Percentiles rank a stretch among this genome's conserved stretches.
Evolutionary conservation across 1,140 invertebrate species (phyloP).

Genomic region (Drosophila varians): DNA sequence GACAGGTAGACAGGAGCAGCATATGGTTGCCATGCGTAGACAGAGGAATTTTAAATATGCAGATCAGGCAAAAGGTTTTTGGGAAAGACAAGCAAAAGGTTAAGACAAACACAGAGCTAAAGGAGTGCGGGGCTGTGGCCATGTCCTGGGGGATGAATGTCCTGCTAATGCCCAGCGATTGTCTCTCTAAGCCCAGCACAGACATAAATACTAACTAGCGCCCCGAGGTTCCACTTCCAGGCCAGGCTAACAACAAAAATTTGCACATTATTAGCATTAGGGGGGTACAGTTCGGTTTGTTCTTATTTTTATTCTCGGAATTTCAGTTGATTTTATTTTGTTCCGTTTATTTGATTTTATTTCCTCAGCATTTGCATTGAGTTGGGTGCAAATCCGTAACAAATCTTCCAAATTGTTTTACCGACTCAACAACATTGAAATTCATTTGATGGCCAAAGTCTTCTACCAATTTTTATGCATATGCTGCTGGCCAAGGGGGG

Average conservation of each 20-base stretch:
- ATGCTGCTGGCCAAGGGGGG: slow-evolving; percentile 9
- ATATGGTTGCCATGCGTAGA: slow-evolving; percentile 54
- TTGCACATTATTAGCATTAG: slow-evolving; percentile 74
- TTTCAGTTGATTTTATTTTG: slow-evolving; percentile 27
- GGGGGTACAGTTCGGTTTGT: slow-evolving; percentile 60
- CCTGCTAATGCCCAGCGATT: slow-evolving; percentile 47
- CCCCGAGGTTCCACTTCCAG: slow-evolving; percentile 37
- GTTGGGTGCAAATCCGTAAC: slow-evolving; percentile 71
- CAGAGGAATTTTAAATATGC: slow-evolving; percentile 66
- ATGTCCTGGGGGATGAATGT: slow-evolving; percentile 41
- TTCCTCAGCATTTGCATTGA: slow-evolving; percentile 40
- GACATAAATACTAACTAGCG: slow-evolving; percentile 63
- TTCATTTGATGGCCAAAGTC: slow-evolving; percentile 64
- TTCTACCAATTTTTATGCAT: slow-evolving; percentile 54
- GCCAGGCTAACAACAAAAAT: slow-evolving; percentile 40
- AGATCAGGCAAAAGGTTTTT: slow-evolving; percentile 64
- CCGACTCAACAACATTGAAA: slow-evolving; percentile 52
- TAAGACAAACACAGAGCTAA: slow-evolving; percentile 50
- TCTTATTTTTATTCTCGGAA: slow-evolving; percentile 57
- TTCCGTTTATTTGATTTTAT: slow-evolving; percentile 39
- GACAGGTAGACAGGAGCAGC: slow-evolving; percentile 10
- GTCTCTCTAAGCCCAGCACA: slow-evolving; percentile 46
- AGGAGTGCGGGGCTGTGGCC: neutral
- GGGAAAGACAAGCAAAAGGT: slow-evolving; percentile 35
- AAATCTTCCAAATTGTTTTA: slow-evolving; percentile 73